Evolutionary conservation across 2,113 vertebrate species (phyloP).

Genomic region (Nymphicus hollandicus): DNA sequence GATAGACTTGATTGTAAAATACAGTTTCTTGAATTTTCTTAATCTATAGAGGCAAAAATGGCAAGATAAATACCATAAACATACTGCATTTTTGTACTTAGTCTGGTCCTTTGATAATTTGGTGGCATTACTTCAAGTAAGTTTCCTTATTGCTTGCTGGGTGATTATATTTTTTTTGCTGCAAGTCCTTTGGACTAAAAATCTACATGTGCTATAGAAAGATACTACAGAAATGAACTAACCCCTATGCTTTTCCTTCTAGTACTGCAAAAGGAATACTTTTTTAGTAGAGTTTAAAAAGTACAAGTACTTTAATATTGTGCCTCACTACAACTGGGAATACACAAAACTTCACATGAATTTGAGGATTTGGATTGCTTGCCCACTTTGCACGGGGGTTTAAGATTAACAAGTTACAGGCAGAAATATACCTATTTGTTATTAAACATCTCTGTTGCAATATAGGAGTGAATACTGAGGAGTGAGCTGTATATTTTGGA

Average conservation of each 20-base stretch:
- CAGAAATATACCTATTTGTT: conserved; percentile 37
- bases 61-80: background rate
- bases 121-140: background rate
- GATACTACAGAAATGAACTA: background rate
- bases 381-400: background rate
- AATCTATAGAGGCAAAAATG: background rate
- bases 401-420: conserved; percentile 45
- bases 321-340: background rate
- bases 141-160: background rate
- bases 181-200: background rate
- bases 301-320: background rate
- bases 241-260: background rate
- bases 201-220: background rate
- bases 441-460: conserved; percentile 32
- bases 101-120: background rate
- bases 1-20: background rate
- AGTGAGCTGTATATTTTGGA: conserved; percentile 57
- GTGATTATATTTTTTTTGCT: background rate
- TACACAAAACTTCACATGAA: background rate
- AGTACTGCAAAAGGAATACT: background rate
- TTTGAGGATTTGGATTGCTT: background rate
- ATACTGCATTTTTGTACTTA: background rate
- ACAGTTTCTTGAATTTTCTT: background rate
- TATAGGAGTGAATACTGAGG: conserved; percentile 29
- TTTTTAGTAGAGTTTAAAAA: background rate